These are phyloP conservation scores for Drosophila conformis DNA, from an alignment of 2,888 invertebrate species.

Conservation along the genomic window DNA sequence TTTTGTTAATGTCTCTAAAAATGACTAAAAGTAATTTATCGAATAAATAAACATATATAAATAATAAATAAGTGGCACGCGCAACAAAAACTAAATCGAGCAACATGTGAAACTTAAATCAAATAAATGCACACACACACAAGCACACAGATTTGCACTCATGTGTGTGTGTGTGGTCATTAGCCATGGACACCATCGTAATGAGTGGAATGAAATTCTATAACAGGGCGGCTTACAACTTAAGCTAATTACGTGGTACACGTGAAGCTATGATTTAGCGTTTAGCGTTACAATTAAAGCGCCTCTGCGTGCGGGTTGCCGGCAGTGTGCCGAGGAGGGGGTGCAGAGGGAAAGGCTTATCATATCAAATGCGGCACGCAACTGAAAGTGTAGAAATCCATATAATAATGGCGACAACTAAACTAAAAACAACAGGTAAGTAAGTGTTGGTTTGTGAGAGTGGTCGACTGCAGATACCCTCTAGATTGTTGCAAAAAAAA, in stretches of 20 bases:
- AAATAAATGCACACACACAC: slow-evolving; percentile 14
- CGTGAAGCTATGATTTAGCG: slow-evolving; percentile 76
- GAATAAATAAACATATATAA: slow-evolving; percentile 11
- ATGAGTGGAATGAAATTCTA: slow-evolving; percentile 57
- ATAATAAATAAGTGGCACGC: neutral
- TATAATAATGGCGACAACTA: slow-evolving; percentile 66
- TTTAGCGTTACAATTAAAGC: slow-evolving; percentile 76
- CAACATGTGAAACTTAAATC: slow-evolving; percentile 24
- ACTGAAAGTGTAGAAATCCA: slow-evolving; percentile 55
- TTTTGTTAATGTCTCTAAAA: slow-evolving; percentile 8
- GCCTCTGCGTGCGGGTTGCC: slow-evolving; percentile 24
- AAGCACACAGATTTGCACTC: neutral
- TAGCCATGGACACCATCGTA: slow-evolving; percentile 48
- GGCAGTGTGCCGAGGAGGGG: neutral
- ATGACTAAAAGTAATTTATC: neutral
- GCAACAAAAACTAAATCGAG: slow-evolving; percentile 7
- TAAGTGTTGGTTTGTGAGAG: neutral
- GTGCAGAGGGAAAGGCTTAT: slow-evolving; percentile 55
- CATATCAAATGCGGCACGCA: slow-evolving; percentile 72
- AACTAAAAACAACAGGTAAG: slow-evolving; percentile 36
- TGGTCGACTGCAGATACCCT: slow-evolving; percentile 18
- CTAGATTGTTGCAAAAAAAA: neutral
- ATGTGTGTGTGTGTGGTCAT: slow-evolving; percentile 22
- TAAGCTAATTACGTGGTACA: slow-evolving; percentile 79
- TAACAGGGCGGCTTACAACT: slow-evolving; percentile 71